Evolutionary conservation across 2,113 vertebrate species (phyloP).

Genomic region (Apodemus speciosus): DNA sequence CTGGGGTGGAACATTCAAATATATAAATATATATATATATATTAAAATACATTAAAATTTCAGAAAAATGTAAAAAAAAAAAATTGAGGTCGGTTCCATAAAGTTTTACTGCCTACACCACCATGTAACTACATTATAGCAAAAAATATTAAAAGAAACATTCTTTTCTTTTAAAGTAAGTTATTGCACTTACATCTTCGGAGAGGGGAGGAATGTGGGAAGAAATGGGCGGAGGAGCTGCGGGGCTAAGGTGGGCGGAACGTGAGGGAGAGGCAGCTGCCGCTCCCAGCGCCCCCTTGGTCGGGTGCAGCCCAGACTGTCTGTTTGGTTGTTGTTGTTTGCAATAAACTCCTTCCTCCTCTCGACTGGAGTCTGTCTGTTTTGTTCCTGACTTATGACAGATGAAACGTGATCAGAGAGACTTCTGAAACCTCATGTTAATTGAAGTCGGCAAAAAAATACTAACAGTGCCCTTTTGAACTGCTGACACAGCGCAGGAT

Average conservation of each 20-base stretch:
- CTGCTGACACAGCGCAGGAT: conserved; percentile 92
- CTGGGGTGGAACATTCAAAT: conserved; percentile 84
- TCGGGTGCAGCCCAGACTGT: conserved; percentile 62
- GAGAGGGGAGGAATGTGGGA: neutral
- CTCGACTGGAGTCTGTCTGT: conserved; percentile 84
- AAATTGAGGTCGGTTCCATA: conserved; percentile 83
- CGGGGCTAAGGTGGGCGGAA: neutral
- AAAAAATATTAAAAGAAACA: conserved; percentile 84
- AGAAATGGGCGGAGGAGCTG: neutral
- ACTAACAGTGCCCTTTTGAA: conserved; percentile 93
- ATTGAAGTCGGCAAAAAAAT: conserved; percentile 95
- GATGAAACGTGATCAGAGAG: conserved; percentile 91
- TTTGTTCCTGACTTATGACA: conserved; percentile 86
- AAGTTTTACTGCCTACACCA: conserved; percentile 86
- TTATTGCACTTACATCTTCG: conserved; percentile 90
- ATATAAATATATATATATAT: conserved; percentile 58
- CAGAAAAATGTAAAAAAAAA: conserved; percentile 78
- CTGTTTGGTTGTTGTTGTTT: conserved; percentile 80
- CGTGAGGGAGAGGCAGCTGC: neutral
- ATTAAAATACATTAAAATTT: conserved; percentile 78
- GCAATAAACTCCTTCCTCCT: conserved; percentile 86
- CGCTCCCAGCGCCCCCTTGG: neutral
- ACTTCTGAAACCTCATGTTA: conserved; percentile 90
- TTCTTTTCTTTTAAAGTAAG: conserved; percentile 86
- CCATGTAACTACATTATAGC: conserved; percentile 86